phyloP scores from a whole-genome alignment of 2,797 vertebrate species.

The Lacerta bilineata region DNA sequence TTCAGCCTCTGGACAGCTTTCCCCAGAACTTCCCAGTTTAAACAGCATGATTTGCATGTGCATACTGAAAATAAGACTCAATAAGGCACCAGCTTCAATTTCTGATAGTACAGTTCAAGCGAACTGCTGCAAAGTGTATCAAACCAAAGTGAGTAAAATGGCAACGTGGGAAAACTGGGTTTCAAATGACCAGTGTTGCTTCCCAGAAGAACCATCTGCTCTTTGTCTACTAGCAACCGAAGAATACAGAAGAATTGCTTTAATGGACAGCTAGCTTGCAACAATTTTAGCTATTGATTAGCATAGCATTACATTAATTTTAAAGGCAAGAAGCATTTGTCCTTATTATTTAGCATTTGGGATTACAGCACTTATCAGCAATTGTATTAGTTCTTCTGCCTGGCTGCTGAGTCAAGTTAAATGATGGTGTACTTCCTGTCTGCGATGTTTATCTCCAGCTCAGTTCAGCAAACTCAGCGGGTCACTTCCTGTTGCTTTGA shows the following conservation, averaged over 20 bases:
- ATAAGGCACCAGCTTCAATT: constrained; percentile 63
- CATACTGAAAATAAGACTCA: constrained; percentile 40
- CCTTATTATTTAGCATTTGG: constrained; percentile 77
- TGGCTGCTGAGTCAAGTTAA: constrained; percentile 71
- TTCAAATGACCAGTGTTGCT: constrained; percentile 64
- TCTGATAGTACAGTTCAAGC: constrained; percentile 48
- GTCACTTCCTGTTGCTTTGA: constrained; percentile 80
- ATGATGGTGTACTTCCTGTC: constrained; percentile 70
- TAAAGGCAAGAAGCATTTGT: constrained; percentile 70
- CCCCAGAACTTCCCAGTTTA: constrained; percentile 48
- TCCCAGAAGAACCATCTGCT: constrained; percentile 57
- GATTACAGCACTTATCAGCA: constrained; percentile 77
- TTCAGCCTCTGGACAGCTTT: constrained; percentile 50
- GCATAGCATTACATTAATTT: constrained; percentile 71
- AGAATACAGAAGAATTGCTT: constrained; percentile 73
- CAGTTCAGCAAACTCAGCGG: constrained; percentile 77
- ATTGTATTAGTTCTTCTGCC: constrained; percentile 75
- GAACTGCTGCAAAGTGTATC: constrained; percentile 45
- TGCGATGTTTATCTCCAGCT: constrained; percentile 69
- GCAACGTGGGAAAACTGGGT: constrained; percentile 60
- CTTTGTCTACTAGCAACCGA: constrained; percentile 61
- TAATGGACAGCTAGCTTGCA: constrained; percentile 70
- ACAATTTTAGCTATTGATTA: constrained; percentile 74
- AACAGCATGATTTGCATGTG: constrained; percentile 50
- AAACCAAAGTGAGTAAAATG: constrained; percentile 57